Evolutionary conservation across 2,888 invertebrate genomes (phyloP).

Genomic region (Spatulosminthurus flaviceps): DNA sequence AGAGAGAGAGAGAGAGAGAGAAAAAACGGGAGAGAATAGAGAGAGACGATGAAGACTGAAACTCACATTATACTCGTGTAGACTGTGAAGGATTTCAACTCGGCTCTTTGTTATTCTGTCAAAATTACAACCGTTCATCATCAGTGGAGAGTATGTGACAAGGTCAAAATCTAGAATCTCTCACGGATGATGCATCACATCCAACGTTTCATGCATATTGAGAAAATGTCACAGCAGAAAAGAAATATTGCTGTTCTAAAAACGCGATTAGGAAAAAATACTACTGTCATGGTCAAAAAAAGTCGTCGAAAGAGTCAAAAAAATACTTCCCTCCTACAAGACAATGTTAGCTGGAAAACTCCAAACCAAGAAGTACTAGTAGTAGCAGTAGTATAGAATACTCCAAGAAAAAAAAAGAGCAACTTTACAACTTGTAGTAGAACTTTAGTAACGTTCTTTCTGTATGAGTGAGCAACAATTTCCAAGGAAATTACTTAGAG

Average conservation of each 20-base stretch:
- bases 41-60: background rate
- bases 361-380: too few relatives aligned
- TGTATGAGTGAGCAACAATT: too few relatives aligned
- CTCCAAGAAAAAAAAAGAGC: background rate
- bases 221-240: conserved; percentile 38
- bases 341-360: background rate
- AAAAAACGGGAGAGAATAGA: background rate
- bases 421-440: background rate
- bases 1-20: conserved; percentile 23
- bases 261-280: background rate
- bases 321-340: background rate
- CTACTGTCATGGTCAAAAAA: background rate
- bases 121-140: conserved; percentile 43
- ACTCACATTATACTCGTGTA: conserved; percentile 15
- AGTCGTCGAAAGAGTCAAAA: background rate
- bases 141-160: conserved; percentile 38
- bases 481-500: too few relatives aligned
- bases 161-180: conserved; percentile 41
- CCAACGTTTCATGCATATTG: conserved; percentile 42
- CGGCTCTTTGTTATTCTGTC: conserved; percentile 45
- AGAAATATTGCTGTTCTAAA: conserved; percentile 10
- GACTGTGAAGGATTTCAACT: conserved; percentile 6
- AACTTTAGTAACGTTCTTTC: too few relatives aligned
- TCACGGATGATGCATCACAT: conserved; percentile 36
- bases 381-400: background rate